Base-by-base conservation (phyloP, 2,797 vertebrate genomes). In the Pagetopsis macropterus region DNA sequence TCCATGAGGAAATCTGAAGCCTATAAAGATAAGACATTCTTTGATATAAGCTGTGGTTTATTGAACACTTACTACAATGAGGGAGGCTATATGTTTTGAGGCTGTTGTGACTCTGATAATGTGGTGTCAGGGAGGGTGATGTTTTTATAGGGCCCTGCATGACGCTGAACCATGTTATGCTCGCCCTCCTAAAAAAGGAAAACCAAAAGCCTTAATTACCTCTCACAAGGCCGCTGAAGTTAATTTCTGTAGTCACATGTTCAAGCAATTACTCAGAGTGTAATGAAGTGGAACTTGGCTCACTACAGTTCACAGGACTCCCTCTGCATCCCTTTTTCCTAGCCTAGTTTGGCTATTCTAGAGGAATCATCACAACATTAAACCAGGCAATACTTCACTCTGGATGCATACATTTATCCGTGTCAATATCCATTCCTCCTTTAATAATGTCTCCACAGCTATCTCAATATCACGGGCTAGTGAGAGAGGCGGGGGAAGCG, bases 241-340 rank as follows among this genome's bases (percentile, higher is more conserved):
- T 91, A 76, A 92, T 93, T 90, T 90, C 76, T 77, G 51, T 57
- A 70, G 86, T 87, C 87, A 87, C 84, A 66, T 90, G 87, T 84
- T 89, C 68, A 82, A 76, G 85, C 82, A 88, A 90, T 92, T 91
- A 91, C 78, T 90, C 85, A 65, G 66, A 78, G 82, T 64, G 72
- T 91, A 91, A 91, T 91, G 88, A 90, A 90, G 89, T 84, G 78
- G 87, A 93, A 91, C 89, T 44, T 40, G 74, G 80, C 73, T 88
- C 86, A 87, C 61, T 60, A 68, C 81, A 90, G 88, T 87, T 90
- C 85, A 80, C 75, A 73, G 63, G 81, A 81, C 73, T 78, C 49
- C 59, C 44, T 69, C 33, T 41, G 49, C 46, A 31, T 31, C 40
- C 41, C 23, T 65, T 71, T 77, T 72, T 40, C 60, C 81, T 66